A percentile compares a stretch with the other conserved stretches of the same genome.
Conservation (phyloP, 2,113 vertebrate species). For the Hemiprocne comata region DNA sequence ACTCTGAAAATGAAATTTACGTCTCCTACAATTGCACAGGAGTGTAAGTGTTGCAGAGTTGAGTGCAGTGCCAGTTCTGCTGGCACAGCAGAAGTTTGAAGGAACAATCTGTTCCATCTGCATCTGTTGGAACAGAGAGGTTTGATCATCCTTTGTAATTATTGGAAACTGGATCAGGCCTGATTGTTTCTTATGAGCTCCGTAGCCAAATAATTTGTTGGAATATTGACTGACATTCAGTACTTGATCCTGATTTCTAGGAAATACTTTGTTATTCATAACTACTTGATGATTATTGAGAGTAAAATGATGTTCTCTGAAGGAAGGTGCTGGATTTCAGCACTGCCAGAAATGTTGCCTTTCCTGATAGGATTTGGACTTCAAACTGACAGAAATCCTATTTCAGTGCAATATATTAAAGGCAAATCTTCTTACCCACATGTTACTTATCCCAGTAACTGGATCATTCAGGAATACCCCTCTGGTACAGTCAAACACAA, state of each 20-base stretch:
- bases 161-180: neutral
- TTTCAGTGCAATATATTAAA: neutral
- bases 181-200: neutral
- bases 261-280: constrained; percentile 16
- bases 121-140: neutral
- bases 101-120: constrained; percentile 46
- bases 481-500: neutral
- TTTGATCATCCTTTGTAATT: neutral
- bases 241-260: neutral
- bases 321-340: neutral
- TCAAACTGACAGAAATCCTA: neutral
- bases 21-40: neutral
- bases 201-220: neutral
- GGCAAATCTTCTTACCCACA: neutral
- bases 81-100: neutral
- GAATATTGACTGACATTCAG: neutral
- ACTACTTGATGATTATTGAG: neutral
- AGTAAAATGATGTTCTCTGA: neutral
- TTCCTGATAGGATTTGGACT: neutral
- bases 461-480: neutral
- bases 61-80: neutral
- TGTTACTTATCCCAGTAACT: neutral
- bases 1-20: neutral
- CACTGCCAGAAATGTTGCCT: neutral
- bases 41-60: neutral